Evolutionary conservation across 2,113 vertebrate genomes (phyloP), one percentile per base, ranked within the genome.

Genomic region (Ciconia boyciana): DNA sequence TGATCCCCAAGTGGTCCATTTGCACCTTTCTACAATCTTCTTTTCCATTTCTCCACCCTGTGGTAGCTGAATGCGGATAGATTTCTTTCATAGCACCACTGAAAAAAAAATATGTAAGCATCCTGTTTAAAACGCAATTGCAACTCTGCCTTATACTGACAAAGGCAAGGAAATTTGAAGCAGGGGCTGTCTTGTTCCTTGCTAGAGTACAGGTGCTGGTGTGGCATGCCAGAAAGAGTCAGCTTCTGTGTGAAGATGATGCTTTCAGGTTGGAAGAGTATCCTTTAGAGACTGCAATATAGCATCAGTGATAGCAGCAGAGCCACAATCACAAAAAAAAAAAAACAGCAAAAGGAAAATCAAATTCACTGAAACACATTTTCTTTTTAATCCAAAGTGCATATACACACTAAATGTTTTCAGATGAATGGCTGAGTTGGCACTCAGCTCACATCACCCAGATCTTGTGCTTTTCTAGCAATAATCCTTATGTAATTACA

Each of bases 401-500:
- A 12, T 20, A 13, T 18, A 61, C 60, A 78, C 39, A 12, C 64
- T 57, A 86, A 89, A 61, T 21, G 17, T 92, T 94, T 91, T 95
- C 82, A 94, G 65, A 65, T 94, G 75, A 69, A 46, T 88, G 92
- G 52, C 55, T 96, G 89, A 95, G 25, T 61, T 96, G 89, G 52
- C 78, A 90, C 39, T 91, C 70, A 68, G 58, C 55, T 92, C 83
- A 64, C 34, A 95, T 96, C 65, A 92, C 39, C 29, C 70, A 93
- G 52, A 88, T 88, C 86, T 96, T 95, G 62, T 93, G 52, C 82
- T 97, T 96, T 97, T 87, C 89, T 96, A 92, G 93, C 70, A 94
- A 85, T 96, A 95, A 94, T 94, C 89, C 78, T 89, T 44, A 36
- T 65, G 61, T 96, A 97, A 92, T 97, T 96, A 89, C 77, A 86